Base-by-base conservation (phyloP, 2,797 vertebrate species). In the Eurystomus glaucurus region DNA sequence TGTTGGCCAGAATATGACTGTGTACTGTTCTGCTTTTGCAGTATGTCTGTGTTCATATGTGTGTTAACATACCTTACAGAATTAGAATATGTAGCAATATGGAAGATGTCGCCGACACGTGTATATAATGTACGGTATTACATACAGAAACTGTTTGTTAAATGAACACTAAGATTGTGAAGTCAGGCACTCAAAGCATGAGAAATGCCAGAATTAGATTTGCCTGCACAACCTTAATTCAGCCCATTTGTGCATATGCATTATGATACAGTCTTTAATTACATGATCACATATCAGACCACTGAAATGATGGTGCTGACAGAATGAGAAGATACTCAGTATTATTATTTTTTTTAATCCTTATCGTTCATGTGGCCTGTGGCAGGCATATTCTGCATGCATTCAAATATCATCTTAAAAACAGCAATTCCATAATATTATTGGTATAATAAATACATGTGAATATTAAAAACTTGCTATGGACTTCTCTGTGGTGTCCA, bases 151-250 rank as follows among this genome's bases (percentile, higher is more conserved):
- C 58, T 82, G 66, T 23, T 95, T 46, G 66, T 79, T 96, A 97
- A 97, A 97, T 97, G 96, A 97, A 85, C 1, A 7, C 94, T 95
- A 72, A 94, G 96, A 97, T 94, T 96, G 94, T 97, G 68, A 95
- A 97, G 96, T 97, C 97, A 97, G 97, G 97, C 94, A 61, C 91
- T 97, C 85, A 90, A 88, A 88, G 87, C 95, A 75, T 75, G 80
- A 57, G 91, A 97, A 97, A 97, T 97, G 93, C 97, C 89, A 96
- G 94, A 96, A 97, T 97, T 97, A 97, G 91, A 97, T 97, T 97
- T 95, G 94, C 37, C 96, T 95, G 97, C 96, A 97, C 97, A 97
- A 96, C 94, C 96, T 96, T 97, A 96, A 95, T 97, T 97, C 97
- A 97, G 82, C 89, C 95, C 93, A 37, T 95, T 97, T 96, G 95